These are phyloP conservation scores for Noctua janthina DNA, from an alignment of 2,888 invertebrate species.

Conservation along the genomic window DNA sequence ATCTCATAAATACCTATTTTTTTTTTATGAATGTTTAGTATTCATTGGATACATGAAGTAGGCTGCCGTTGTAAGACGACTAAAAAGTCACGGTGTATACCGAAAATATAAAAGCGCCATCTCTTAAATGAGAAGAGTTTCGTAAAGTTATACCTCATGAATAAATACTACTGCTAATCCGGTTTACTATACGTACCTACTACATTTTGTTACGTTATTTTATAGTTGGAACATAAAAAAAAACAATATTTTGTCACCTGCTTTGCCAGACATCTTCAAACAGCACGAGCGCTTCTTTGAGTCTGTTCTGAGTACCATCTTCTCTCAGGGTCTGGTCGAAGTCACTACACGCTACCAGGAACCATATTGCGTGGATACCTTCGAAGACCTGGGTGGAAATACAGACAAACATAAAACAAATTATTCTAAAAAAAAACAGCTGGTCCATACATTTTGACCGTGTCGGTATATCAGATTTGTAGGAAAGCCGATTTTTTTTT, in stretches of 20 bases:
- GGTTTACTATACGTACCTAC: too few relatives aligned
- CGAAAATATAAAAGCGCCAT: too few relatives aligned
- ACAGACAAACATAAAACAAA: not conserved
- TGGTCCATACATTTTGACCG: too few relatives aligned
- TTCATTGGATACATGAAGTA: too few relatives aligned
- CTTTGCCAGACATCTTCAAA: slow-evolving; percentile 95
- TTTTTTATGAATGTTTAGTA: too few relatives aligned
- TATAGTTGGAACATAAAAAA: not conserved
- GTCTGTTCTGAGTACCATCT: slow-evolving; percentile 92
- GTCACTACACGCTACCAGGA: slow-evolving; percentile 94
- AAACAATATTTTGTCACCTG: slow-evolving; percentile 84
- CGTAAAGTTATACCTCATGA: too few relatives aligned
- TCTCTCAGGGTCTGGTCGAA: slow-evolving; percentile 94
- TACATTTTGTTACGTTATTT: not conserved
- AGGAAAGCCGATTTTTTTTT: too few relatives aligned
- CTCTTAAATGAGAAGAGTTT: not conserved
- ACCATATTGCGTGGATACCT: slow-evolving; percentile 95
- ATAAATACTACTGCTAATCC: not conserved
- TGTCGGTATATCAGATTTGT: too few relatives aligned
- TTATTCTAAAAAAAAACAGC: too few relatives aligned
- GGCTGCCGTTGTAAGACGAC: too few relatives aligned
- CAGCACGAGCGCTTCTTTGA: slow-evolving; percentile 93
- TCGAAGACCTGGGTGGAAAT: slow-evolving; percentile 92
- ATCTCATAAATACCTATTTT: too few relatives aligned
- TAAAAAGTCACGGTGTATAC: too few relatives aligned